These are phyloP conservation scores for Tethea ocularis DNA, from an alignment of 2,888 invertebrate genomes.

Conservation along the genomic window DNA sequence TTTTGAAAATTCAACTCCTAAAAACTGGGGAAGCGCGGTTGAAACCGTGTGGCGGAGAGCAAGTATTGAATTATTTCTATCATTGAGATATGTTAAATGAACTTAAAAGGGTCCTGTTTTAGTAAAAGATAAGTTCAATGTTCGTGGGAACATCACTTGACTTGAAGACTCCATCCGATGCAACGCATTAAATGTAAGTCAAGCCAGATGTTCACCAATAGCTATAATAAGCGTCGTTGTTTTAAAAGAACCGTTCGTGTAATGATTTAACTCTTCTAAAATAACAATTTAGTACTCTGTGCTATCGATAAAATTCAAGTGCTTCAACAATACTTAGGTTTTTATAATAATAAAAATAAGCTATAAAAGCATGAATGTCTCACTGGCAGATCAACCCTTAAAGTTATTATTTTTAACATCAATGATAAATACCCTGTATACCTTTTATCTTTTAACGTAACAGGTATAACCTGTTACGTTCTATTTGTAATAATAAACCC, in stretches of 20 bases:
- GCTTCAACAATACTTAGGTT: background rate
- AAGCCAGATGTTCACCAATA: slow-evolving; percentile 22
- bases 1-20: no score
- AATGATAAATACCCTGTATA: no score
- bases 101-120: slow-evolving; percentile 42
- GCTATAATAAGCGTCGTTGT: slow-evolving; percentile 18
- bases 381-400: no score
- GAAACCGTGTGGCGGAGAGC: no score
- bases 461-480: no score
- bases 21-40: no score
- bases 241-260: background rate
- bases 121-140: slow-evolving; percentile 49
- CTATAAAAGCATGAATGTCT: no score
- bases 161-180: slow-evolving; percentile 10
- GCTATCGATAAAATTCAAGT: background rate
- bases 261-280: background rate
- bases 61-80: slow-evolving; percentile 32
- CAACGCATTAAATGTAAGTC: slow-evolving; percentile 9
- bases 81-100: slow-evolving; percentile 30
- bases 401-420: no score
- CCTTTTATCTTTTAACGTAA: no score
- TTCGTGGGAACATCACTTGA: slow-evolving; percentile 45
- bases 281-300: no score
- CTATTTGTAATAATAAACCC: no score
- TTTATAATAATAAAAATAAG: no score